A percentile compares a stretch with the other conserved stretches of the same genome.
Conservation (phyloP, 2,113 vertebrate genomes). For the Eira barbara region DNA sequence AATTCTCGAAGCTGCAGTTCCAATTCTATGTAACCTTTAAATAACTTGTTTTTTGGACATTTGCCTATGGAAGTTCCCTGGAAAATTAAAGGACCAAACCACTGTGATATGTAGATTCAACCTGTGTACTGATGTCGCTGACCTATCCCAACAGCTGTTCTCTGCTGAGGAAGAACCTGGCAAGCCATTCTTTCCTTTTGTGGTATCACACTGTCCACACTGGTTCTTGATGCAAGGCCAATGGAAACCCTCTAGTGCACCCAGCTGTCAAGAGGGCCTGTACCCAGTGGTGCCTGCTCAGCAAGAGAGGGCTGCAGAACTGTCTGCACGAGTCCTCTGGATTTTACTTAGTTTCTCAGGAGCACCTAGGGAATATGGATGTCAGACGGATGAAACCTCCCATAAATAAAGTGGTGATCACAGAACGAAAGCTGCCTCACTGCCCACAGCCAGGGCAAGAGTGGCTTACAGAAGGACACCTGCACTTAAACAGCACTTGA, state of each 20-base stretch:
- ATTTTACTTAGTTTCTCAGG: background rate
- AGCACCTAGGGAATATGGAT: background rate
- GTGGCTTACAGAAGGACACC: background rate
- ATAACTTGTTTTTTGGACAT: constrained; percentile 98
- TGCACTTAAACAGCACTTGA: background rate
- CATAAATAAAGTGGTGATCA: constrained; percentile 10
- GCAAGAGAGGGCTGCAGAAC: background rate
- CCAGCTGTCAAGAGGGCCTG: background rate
- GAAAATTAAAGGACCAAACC: constrained; percentile 25
- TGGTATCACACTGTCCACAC: background rate
- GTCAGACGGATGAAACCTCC: background rate
- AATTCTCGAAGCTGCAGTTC: constrained; percentile 97
- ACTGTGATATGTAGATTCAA: background rate
- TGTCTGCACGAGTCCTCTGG: background rate
- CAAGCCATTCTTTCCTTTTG: background rate
- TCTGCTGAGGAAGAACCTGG: background rate
- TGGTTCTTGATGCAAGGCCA: background rate
- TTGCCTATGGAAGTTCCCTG: constrained; percentile 96
- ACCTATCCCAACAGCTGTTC: background rate
- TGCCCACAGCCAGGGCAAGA: background rate
- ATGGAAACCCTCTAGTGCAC: background rate
- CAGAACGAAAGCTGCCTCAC: background rate
- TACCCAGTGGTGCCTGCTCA: background rate
- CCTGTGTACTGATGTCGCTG: background rate
- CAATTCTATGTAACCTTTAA: constrained; percentile 97